Conservation (phyloP, 2,797 vertebrate genomes). For the Epinephelus coioides region DNA sequence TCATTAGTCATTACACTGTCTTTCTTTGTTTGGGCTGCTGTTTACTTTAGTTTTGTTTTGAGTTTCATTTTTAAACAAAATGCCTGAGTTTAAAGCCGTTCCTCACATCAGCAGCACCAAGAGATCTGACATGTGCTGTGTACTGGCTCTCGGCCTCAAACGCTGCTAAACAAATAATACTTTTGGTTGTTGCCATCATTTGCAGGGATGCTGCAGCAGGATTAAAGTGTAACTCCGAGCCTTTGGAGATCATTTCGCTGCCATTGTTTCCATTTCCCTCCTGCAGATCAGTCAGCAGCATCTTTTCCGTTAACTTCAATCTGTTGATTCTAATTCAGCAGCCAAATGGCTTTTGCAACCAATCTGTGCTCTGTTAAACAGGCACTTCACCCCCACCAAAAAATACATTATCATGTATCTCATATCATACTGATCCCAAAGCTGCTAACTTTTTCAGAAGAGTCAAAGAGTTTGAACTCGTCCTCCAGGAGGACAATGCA, state of each 20-base stretch:
- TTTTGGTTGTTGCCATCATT: conserved; percentile 37
- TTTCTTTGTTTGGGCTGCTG: conserved; percentile 30
- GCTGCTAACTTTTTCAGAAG: conserved; percentile 23
- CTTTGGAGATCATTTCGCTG: conserved; percentile 52
- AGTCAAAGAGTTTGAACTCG: conserved; percentile 44
- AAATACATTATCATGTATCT: conserved; percentile 40
- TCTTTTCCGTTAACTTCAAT: conserved; percentile 62
- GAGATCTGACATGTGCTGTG: conserved; percentile 28
- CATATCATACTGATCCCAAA: conserved; percentile 19
- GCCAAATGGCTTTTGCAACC: conserved; percentile 61
- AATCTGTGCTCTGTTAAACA: conserved; percentile 62
- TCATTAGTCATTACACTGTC: conserved; percentile 38
- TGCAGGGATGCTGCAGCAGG: conserved; percentile 28
- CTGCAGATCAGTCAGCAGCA: conserved; percentile 55
- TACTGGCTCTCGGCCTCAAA: conserved; percentile 37
- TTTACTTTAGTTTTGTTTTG: conserved; percentile 33
- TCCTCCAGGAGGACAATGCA: conserved; percentile 51
- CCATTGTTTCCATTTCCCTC: conserved; percentile 54
- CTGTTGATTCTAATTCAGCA: conserved; percentile 60
- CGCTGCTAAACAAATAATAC: conserved; percentile 48
- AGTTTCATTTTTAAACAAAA: conserved; percentile 31
- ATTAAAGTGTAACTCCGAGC: conserved; percentile 54
- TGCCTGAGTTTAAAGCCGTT: conserved; percentile 36
- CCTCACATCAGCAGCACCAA: conserved; percentile 23
- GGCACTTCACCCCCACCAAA: conserved; percentile 31